Evolutionary conservation across 2,113 vertebrate genomes (phyloP), one percentile per base, ranked within the genome.

Genomic region (Tinamus guttatus): DNA sequence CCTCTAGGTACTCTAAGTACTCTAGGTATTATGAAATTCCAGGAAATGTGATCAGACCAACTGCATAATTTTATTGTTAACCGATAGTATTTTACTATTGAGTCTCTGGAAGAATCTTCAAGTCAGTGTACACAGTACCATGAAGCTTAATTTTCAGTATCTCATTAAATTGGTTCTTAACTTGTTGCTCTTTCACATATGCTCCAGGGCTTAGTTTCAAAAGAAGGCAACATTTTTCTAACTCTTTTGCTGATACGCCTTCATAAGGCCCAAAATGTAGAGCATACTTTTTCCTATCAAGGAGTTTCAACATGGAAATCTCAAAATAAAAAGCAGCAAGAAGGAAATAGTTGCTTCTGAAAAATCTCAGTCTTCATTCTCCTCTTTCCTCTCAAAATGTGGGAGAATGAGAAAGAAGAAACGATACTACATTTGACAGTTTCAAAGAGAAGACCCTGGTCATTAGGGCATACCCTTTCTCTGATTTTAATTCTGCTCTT

Each of bases 261-360:
- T 7, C 16, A 40, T 22, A 10, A 30, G 0, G 0, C 11, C 36
- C 63, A 21, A 62, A 18, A 58, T 87, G 59, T 24, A 77, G 59
- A 90, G 79, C 9, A 4, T 7, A 0, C 3, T 58, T 82, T 70
- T 82, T 49, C 20, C 43, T 40, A 22, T n/a, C 36, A 63, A 34
- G 41, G 27, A 71, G 9, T 56, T 87, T 38, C 2, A 7, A 25
- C 34, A 63, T 5, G 51, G 10, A 73, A 52, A 73, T 36, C 20
- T 58, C 24, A 67, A 90, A 94, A 93, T 3, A 47, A 41, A 85
- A 69, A 77, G 11, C 2, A 32, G 13, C 32, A 47, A 89, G 85
- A 93, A 49, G 22, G 20, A 68, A 85, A 34, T 16, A 47, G 27
- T 32, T 87, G 14, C 4, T 81, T 92, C 80, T 58, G 67, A 90